phyloP scores from a whole-genome alignment of 2,797 vertebrate genomes.

The Percopsis omiscomaycus region DNA sequence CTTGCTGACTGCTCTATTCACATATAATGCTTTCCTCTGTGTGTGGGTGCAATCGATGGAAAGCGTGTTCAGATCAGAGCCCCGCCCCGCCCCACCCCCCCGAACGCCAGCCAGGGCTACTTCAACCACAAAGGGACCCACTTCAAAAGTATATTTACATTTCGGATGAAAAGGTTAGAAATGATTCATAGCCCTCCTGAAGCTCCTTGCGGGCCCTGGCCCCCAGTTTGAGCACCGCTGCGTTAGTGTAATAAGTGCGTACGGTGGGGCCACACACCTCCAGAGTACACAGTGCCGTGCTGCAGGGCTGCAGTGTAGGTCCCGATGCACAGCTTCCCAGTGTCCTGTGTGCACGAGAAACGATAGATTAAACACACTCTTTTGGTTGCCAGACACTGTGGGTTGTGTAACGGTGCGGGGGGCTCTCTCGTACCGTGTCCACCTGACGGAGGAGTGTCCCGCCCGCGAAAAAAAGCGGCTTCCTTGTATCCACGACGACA shows the following conservation, averaged over 20 bases:
- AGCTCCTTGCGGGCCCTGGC: neutral
- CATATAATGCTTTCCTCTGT: no score
- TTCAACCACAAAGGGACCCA: no score
- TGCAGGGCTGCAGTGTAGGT: slow-evolving; percentile 85
- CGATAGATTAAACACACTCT: neutral
- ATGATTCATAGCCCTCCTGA: neutral
- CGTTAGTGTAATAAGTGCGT: no score
- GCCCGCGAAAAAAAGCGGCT: slow-evolving; percentile 84
- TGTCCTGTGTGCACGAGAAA: slow-evolving; percentile 71
- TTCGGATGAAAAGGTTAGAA: neutral
- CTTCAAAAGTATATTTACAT: no score
- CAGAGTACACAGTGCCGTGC: slow-evolving; percentile 83
- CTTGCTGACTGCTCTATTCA: no score
- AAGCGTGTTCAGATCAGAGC: no score
- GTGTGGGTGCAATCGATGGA: no score
- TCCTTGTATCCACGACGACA: slow-evolving; percentile 85
- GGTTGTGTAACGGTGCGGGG: neutral
- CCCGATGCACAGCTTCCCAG: slow-evolving; percentile 83
- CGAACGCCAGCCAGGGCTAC: no score
- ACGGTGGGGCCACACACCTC: slow-evolving; percentile 62
- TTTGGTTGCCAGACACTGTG: no score
- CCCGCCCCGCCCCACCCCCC: no score
- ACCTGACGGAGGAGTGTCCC: slow-evolving; percentile 87
- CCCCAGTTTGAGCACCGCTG: no score
- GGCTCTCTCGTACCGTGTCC: slow-evolving; percentile 74